Evolutionary conservation across 2,888 invertebrate genomes (phyloP).

Genomic region (Nemotelus pantherinus): DNA sequence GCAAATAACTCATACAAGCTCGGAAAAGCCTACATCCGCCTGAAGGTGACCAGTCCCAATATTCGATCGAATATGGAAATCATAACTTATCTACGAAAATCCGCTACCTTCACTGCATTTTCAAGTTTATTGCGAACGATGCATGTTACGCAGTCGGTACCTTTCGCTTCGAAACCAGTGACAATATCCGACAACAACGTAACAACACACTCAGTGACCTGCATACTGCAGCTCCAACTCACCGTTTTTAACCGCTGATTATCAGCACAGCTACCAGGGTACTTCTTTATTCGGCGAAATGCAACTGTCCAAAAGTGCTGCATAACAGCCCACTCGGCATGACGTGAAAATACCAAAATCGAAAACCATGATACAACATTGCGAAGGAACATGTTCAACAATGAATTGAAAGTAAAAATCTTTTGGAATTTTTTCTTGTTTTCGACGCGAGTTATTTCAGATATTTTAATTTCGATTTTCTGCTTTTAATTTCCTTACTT

Average conservation of each 20-base stretch:
- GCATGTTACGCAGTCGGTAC: constrained; percentile 25
- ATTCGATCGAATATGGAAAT: too few species aligned
- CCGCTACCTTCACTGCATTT: neutral
- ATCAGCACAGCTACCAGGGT: neutral
- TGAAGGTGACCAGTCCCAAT: too few species aligned
- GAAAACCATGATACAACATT: neutral
- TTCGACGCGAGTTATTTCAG: neutral
- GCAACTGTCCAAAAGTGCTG: constrained; percentile 16
- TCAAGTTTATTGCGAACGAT: neutral
- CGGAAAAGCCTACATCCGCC: too few species aligned
- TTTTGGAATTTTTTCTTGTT: constrained; percentile 27
- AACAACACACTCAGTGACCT: constrained; percentile 32
- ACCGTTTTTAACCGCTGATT: constrained; percentile 13
- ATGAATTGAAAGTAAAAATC: constrained; percentile 41
- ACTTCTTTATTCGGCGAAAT: constrained; percentile 20
- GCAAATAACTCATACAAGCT: too few species aligned
- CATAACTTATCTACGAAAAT: neutral
- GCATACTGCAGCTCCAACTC: constrained; percentile 28
- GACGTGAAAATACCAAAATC: neutral
- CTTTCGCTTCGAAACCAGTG: constrained; percentile 25
- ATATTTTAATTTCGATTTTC: constrained; percentile 32
- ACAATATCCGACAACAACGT: constrained; percentile 11
- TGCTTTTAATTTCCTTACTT: constrained; percentile 35
- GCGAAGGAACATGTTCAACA: constrained; percentile 30
- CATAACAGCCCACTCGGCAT: constrained; percentile 18